These are phyloP conservation scores for Ommatoiulus sabulosus DNA, from an alignment of 2,888 invertebrate species.

Conservation along the genomic window DNA sequence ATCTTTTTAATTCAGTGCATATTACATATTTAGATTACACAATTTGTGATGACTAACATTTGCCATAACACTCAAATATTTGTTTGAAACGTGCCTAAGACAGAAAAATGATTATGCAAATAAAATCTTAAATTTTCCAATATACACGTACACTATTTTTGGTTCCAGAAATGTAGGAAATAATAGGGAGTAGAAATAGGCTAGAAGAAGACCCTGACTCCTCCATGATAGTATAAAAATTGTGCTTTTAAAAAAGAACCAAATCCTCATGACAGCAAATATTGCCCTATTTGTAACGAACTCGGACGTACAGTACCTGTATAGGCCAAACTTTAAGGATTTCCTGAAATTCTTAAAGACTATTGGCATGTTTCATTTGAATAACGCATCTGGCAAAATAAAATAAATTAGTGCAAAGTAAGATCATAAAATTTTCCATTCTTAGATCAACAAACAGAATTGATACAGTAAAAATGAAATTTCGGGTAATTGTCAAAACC, in stretches of 20 bases:
- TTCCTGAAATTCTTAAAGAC: background rate
- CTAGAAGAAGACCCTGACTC: background rate
- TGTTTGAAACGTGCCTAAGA: constrained; percentile 32
- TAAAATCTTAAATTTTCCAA: constrained; percentile 36
- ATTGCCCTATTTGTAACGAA: background rate
- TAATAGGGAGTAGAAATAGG: background rate
- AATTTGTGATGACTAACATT: constrained; percentile 32
- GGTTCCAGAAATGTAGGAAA: background rate
- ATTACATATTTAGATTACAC: constrained; percentile 18
- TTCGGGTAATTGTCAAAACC: background rate
- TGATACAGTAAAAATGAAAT: background rate
- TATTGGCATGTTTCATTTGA: background rate
- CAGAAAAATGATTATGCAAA: constrained; percentile 6
- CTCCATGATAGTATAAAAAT: background rate
- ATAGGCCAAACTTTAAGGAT: background rate
- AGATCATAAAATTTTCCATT: background rate
- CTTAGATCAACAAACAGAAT: background rate
- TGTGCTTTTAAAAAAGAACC: background rate
- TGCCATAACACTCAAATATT: background rate
- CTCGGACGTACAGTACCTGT: too few relatives aligned
- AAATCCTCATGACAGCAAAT: background rate
- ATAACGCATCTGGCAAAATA: background rate
- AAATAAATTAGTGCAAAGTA: background rate
- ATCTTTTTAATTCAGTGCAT: constrained; percentile 18
- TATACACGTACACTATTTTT: constrained; percentile 18